Base-by-base conservation (phyloP, 2,113 vertebrate species). In the Gobio gobio region DNA sequence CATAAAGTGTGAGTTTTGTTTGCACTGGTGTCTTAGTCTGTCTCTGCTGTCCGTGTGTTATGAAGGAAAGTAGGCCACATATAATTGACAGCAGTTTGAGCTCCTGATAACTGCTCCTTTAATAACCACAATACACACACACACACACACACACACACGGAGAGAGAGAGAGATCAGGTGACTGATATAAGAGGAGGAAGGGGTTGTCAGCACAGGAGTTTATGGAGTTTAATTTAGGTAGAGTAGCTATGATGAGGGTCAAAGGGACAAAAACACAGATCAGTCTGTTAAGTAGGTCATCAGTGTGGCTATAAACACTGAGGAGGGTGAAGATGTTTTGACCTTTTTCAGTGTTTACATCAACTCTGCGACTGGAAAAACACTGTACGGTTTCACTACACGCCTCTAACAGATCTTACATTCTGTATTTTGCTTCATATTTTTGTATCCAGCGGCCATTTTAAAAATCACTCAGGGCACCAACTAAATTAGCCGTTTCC, bases 111-210 rank as follows among this genome's bases (percentile, higher is more conserved):
- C 18, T 5, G n/a, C 49, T 59, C 54, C 54, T 43, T 59, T 78
- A 78, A 78, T 78, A 79, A 79, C 45, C 64, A 54, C 26, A 58
- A 72, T 61, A 86, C 76, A 84, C 63, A 76, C 73, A 76, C 58
- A 40, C 5, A 40, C 5, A 40, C 3, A 40, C 5, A 40, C 5
- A 40, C 3, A 40, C 5, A 40, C 5, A 40, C 3, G 5, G 36
- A 40, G 36, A 40, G 36, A 40, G 36, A 40, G 36, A 40, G 36
- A 40, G 40, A 40, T 40, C 80, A 33, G 72, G 29, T 86, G 64
- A 74, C 86, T 75, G 76, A 51, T 86, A 87, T 70, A 75, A 87
- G 88, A 81, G 84, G 76, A 87, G 68, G 36, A 56, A 83, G 75
- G n/a, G 59, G 43, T n/a, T 12, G 36, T 74, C n/a, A 74, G 18